Evolutionary conservation across 2,888 invertebrate species (phyloP).

Genomic region (Coelopa pilipes): DNA sequence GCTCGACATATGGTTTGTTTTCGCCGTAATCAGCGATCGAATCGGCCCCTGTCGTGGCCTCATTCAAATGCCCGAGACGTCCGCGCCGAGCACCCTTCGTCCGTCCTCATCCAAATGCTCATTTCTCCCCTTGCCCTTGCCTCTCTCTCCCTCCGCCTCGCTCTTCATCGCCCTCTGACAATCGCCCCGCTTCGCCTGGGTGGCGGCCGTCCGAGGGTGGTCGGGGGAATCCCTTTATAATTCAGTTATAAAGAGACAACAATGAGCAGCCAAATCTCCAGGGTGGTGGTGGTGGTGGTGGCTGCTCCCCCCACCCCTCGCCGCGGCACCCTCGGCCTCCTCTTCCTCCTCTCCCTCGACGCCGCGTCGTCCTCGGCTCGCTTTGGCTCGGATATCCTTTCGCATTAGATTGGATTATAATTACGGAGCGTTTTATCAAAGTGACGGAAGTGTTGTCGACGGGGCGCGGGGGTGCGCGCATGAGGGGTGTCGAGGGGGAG

Average conservation of each 20-base stretch:
- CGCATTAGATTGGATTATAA: constrained; percentile 29
- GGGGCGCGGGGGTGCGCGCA: background rate
- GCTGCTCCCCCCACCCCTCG: background rate
- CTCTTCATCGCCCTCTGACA: background rate
- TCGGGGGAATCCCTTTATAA: constrained; percentile 56
- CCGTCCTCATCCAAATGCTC: background rate
- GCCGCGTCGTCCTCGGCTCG: too few species aligned
- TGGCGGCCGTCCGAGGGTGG: background rate
- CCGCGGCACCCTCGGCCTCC: background rate
- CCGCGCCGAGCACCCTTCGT: too few species aligned
- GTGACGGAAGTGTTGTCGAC: constrained; percentile 8
- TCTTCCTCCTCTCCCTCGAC: too few species aligned
- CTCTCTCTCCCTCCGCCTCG: background rate
- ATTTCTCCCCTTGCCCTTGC: background rate
- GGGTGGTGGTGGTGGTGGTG: constrained; percentile 19
- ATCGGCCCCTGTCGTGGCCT: background rate
- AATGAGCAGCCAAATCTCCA: constrained; percentile 30
- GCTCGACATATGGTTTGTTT: constrained; percentile 34
- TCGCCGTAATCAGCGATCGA: constrained; percentile 17
- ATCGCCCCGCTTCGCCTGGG: background rate
- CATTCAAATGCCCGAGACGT: constrained; percentile 44
- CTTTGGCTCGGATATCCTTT: background rate
- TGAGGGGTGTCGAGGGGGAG: background rate
- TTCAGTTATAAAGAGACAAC: constrained; percentile 54
- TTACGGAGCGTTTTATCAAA: constrained; percentile 23